Evolutionary conservation across 2,888 invertebrate species (phyloP), one percentile per base, ranked within the genome.

Genomic region (Volucella inflata): DNA sequence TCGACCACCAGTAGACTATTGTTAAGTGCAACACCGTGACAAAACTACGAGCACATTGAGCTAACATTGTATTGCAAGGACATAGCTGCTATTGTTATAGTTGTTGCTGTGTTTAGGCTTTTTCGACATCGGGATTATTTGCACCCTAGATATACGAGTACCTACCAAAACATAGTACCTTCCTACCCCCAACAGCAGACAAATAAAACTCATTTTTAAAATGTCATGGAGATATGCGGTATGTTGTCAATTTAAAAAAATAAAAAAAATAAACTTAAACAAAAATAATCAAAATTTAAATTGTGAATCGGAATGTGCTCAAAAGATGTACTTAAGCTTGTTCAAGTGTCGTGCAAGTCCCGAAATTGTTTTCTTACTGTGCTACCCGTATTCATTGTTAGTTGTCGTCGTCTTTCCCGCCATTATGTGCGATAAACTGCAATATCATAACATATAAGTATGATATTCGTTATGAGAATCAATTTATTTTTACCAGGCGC

Each of bases 141-240:
- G 16, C 62, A 46, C 36, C 53, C 60, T 71, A 36, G 60, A 77
- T 2, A 21, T 30, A 6, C 6, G 6, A 4, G 4, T 21, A 21
- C 0, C 30, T 30, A 30, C 44, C 65, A n/a, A 60, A 84, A 57
- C 48, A 75, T 75, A 70, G 6, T 42, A 57, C 59, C 59, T 30
- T 50, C 65, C 14, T 16, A 44, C 36, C 36, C 36, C 53, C 30
- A 62, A 81, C 16, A 67, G 38, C 53, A 79, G 53, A 75, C 44
- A 60, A 53, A 60, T 30, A 30, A 30, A 30, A 4, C 30, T 6
- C 30, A 30, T 30, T 57, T 80, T 64, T 46, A 77, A 77, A 85
- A 85, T 85, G 85, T 85, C 85, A 81, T 85, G 85, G 85, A 85
- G 85, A 85, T 81, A 85, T 81, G 81, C 85, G 85, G 85, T 85